Evolutionary conservation across 1,140 invertebrate genomes (phyloP).

Genomic region (Drosophila ambigua): DNA sequence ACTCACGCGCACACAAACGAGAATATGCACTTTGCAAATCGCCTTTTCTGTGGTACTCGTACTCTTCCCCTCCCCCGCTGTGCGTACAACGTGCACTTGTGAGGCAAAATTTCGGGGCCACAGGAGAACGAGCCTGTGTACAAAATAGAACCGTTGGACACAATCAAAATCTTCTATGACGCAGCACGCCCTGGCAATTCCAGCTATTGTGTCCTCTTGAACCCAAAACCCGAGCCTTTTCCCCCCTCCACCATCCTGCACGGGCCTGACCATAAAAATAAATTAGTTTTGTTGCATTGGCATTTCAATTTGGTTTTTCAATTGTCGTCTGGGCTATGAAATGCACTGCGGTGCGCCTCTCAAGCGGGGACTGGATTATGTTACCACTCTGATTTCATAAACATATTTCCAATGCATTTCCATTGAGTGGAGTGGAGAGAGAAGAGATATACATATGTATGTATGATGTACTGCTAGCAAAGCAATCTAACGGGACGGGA

Average conservation of each 20-base stretch:
- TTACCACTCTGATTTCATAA: conserved; percentile 27
- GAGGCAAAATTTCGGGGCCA: conserved; percentile 20
- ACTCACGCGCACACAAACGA: conserved; percentile 10
- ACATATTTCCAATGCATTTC: conserved; percentile 27
- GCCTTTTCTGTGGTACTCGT: not conserved
- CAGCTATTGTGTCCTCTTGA: conserved; percentile 49
- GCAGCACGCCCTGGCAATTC: conserved; percentile 67
- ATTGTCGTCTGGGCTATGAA: not conserved
- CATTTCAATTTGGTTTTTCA: conserved; percentile 69
- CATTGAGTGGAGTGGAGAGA: not conserved
- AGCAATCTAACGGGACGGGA: too few relatives aligned
- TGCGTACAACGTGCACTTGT: conserved; percentile 27
- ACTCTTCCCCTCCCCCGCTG: conserved; percentile 27
- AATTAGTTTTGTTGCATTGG: conserved; percentile 75
- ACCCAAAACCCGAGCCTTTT: conserved; percentile 10
- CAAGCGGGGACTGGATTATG: conserved; percentile 36
- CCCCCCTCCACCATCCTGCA: conserved; percentile 22
- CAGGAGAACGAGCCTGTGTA: conserved; percentile 58
- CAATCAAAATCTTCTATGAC: conserved; percentile 47
- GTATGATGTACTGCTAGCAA: not conserved
- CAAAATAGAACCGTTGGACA: conserved; percentile 77
- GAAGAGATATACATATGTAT: too few relatives aligned
- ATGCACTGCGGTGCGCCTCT: not conserved
- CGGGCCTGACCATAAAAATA: conserved; percentile 64
- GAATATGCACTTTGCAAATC: conserved; percentile 58